phyloP scores from a whole-genome alignment of 2,888 invertebrate species.

The Scaptomyza tumidula region DNA sequence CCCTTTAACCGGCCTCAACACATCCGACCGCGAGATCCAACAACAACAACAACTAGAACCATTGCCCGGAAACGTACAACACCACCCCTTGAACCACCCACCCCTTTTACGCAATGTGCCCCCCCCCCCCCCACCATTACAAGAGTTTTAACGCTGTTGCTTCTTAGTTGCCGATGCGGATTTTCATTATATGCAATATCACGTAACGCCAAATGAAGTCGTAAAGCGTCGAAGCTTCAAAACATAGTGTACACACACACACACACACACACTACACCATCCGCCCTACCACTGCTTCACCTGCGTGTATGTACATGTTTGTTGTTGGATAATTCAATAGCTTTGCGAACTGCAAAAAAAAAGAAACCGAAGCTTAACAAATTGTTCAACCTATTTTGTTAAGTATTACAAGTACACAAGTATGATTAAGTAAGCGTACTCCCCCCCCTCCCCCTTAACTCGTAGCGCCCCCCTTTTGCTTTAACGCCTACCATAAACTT shows the following conservation, averaged over 20 bases:
- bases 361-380: slow-evolving; percentile 41
- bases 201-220: slow-evolving; percentile 76
- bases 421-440: slow-evolving; percentile 51
- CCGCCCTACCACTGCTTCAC: background rate
- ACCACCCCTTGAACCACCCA: background rate
- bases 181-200: slow-evolving; percentile 73
- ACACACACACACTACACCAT: background rate
- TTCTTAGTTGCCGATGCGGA: slow-evolving; percentile 47
- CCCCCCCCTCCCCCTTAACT: background rate
- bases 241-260: slow-evolving; percentile 1
- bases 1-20: slow-evolving; percentile 77
- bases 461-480: too few species aligned
- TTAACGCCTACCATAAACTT: slow-evolving; percentile 11
- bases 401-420: slow-evolving; percentile 52
- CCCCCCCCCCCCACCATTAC: slow-evolving; percentile 5
- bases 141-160: slow-evolving; percentile 61
- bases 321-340: slow-evolving; percentile 29
- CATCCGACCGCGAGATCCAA: slow-evolving; percentile 58
- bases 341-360: slow-evolving; percentile 22
- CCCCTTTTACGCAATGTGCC: slow-evolving; percentile 47
- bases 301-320: background rate
- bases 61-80: slow-evolving; percentile 34
- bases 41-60: slow-evolving; percentile 2
- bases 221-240: slow-evolving; percentile 59
- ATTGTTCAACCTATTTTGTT: slow-evolving; percentile 65